These are phyloP conservation scores for Caenorhabditis wallacei DNA, from an alignment of 2,888 invertebrate species.

Conservation along the genomic window DNA sequence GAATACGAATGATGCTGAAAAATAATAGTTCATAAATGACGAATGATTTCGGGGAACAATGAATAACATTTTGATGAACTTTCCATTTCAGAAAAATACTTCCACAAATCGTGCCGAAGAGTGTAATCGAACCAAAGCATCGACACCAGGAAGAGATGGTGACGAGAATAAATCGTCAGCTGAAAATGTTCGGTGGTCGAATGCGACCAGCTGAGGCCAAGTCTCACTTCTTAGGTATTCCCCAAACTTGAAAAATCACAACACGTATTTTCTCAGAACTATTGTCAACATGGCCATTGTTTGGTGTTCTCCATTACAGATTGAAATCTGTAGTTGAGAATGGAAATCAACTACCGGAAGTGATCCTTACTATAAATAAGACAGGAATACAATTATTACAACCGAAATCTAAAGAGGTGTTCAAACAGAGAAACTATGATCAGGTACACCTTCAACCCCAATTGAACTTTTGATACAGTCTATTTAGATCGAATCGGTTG, in stretches of 20 bases:
- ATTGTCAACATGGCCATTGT: slow-evolving; percentile 94
- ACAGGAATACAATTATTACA: slow-evolving; percentile 59
- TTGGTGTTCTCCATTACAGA: slow-evolving; percentile 97
- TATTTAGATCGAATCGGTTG: slow-evolving; percentile 61
- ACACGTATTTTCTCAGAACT: slow-evolving; percentile 87
- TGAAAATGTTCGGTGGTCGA: slow-evolving; percentile 62
- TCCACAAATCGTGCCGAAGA: slow-evolving; percentile 58
- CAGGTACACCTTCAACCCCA: slow-evolving; percentile 30
- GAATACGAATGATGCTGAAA: not conserved
- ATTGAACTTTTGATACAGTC: slow-evolving; percentile 22
- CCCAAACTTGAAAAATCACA: slow-evolving; percentile 35
- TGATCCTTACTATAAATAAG: slow-evolving; percentile 66
- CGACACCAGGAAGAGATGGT: slow-evolving; percentile 69
- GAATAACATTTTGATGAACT: not conserved
- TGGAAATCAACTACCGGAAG: slow-evolving; percentile 59
- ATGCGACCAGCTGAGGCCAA: slow-evolving; percentile 68
- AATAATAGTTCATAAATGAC: not conserved
- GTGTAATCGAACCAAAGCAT: slow-evolving; percentile 61
- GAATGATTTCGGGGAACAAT: not conserved
- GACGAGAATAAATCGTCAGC: slow-evolving; percentile 72
- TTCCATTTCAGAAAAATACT: slow-evolving; percentile 50
- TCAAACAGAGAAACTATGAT: slow-evolving; percentile 63
- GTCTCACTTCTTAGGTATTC: slow-evolving; percentile 73
- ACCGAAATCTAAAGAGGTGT: slow-evolving; percentile 62
- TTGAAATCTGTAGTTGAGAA: slow-evolving; percentile 57